Conservation (phyloP, 2,888 invertebrate genomes). For the Drosophila borealis region DNA sequence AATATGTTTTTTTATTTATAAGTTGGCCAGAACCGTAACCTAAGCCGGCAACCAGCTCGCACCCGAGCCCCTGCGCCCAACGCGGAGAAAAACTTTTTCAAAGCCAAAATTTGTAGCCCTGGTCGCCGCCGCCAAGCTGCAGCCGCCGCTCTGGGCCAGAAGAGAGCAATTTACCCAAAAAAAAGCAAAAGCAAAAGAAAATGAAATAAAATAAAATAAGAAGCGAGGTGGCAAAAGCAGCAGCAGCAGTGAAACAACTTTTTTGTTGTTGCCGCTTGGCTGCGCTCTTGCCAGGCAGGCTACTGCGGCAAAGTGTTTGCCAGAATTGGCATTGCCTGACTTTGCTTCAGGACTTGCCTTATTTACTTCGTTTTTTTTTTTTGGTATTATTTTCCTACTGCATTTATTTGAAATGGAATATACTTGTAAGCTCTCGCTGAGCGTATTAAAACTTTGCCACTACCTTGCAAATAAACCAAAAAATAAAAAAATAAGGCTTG, state of each 20-base stretch:
- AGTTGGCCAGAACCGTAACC: slow-evolving; percentile 43
- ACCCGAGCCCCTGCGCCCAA: neutral
- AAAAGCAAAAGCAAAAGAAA: neutral
- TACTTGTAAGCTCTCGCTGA: slow-evolving; percentile 55
- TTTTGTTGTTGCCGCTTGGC: slow-evolving; percentile 73
- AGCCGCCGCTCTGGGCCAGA: slow-evolving; percentile 35
- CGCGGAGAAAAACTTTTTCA: slow-evolving; percentile 64
- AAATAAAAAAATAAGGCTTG: slow-evolving; percentile 11
- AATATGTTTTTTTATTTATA: slow-evolving; percentile 77
- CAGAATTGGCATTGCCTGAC: slow-evolving; percentile 48
- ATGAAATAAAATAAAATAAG: slow-evolving; percentile 18
- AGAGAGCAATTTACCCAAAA: slow-evolving; percentile 29
- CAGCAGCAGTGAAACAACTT: slow-evolving; percentile 54
- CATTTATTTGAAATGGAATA: slow-evolving; percentile 59
- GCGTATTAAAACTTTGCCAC: slow-evolving; percentile 39
- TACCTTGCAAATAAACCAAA: neutral
- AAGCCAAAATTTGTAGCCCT: slow-evolving; percentile 72
- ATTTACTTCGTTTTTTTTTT: slow-evolving; percentile 29
- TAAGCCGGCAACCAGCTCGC: slow-evolving; percentile 4
- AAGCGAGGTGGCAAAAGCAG: neutral
- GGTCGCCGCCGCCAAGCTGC: slow-evolving; percentile 32
- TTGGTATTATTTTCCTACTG: slow-evolving; percentile 15
- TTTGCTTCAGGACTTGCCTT: slow-evolving; percentile 32
- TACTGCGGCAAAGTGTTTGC: slow-evolving; percentile 51
- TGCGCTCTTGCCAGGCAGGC: slow-evolving; percentile 53